Evolutionary conservation across 2,888 invertebrate genomes (phyloP).

Genomic region (Hirtodrosophila confusa): DNA sequence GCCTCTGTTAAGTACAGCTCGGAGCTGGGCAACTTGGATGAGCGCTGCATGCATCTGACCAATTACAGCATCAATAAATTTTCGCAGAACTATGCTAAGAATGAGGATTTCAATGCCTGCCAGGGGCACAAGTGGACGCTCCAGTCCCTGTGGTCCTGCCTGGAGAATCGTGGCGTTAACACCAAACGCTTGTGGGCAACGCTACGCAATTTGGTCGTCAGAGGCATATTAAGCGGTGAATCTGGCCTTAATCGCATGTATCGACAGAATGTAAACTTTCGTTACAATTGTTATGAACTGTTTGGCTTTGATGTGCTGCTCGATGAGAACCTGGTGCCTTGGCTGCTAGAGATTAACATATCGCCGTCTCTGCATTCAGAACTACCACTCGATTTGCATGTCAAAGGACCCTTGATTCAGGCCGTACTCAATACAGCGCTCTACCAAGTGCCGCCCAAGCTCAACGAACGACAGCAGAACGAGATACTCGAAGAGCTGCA

Average conservation of each 20-base stretch:
- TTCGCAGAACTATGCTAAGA: slow-evolving; percentile 93
- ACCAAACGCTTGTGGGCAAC: slow-evolving; percentile 91
- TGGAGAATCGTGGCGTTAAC: slow-evolving; percentile 88
- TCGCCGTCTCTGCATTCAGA: slow-evolving; percentile 95
- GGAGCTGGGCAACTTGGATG: slow-evolving; percentile 90
- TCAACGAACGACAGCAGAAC: slow-evolving; percentile 81
- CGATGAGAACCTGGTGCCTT: slow-evolving; percentile 95
- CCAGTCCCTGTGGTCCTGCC: slow-evolving; percentile 87
- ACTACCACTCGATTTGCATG: slow-evolving; percentile 94
- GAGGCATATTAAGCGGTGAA: slow-evolving; percentile 96
- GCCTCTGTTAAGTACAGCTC: slow-evolving; percentile 96
- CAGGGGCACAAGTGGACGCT: slow-evolving; percentile 97
- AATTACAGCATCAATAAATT: slow-evolving; percentile 96
- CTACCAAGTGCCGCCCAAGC: slow-evolving; percentile 87
- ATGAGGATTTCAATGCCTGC: slow-evolving; percentile 95
- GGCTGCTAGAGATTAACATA: slow-evolving; percentile 97
- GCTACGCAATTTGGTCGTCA: slow-evolving; percentile 95
- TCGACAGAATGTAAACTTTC: slow-evolving; percentile 89
- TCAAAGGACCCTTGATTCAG: slow-evolving; percentile 96
- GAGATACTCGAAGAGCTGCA: slow-evolving; percentile 79
- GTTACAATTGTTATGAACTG: slow-evolving; percentile 96
- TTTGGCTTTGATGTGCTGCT: slow-evolving; percentile 98
- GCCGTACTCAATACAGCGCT: slow-evolving; percentile 96
- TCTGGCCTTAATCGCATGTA: slow-evolving; percentile 90
- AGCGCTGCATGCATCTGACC: slow-evolving; percentile 96